These are phyloP conservation scores for Delia radicum DNA, from an alignment of 1,140 invertebrate species.

Conservation along the genomic window DNA sequence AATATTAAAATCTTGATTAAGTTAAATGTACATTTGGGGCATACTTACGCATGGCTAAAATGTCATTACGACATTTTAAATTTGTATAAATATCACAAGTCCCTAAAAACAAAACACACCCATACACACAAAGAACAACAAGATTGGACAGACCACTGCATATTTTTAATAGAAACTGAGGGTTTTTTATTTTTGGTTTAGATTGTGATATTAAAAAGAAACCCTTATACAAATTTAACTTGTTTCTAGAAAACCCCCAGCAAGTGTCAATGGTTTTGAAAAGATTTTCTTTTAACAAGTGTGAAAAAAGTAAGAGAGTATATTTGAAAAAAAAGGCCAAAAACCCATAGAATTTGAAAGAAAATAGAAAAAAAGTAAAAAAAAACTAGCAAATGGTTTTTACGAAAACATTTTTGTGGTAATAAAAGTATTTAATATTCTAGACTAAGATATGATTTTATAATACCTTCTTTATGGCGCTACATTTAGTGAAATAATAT, in stretches of 20 bases:
- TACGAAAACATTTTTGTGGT: background rate
- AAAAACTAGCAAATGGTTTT: background rate
- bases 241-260: background rate
- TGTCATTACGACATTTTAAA: background rate
- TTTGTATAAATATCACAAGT: background rate
- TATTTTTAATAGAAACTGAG: background rate
- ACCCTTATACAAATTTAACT: background rate
- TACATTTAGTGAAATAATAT: background rate
- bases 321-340: background rate
- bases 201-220: background rate
- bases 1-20: slow-evolving; percentile 20
- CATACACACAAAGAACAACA: background rate
- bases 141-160: too few relatives aligned
- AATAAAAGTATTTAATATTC: background rate
- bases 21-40: slow-evolving; percentile 15
- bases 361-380: background rate
- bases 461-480: background rate
- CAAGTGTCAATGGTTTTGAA: background rate
- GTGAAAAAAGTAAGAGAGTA: background rate
- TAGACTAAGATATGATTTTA: background rate
- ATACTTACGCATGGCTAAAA: slow-evolving; percentile 3
- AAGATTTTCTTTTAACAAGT: background rate
- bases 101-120: background rate
- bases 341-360: background rate
- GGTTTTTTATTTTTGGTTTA: background rate